Conservation (phyloP, 2,797 vertebrate species). For the Salmo trutta region DNA sequence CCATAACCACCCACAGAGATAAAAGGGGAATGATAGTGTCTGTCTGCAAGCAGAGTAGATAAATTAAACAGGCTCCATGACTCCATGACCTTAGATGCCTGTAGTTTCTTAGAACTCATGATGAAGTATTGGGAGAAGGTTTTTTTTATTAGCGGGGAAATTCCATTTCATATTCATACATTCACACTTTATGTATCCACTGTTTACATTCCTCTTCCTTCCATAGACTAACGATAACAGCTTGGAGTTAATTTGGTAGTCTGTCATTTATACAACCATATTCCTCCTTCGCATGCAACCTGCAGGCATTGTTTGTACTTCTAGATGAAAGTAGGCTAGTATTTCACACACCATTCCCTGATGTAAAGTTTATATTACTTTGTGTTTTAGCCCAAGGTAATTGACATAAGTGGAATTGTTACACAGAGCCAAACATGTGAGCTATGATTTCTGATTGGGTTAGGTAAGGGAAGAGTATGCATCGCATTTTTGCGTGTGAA, state of each 20-base stretch:
- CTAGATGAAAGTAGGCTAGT: conserved; percentile 42
- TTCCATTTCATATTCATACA: conserved; percentile 43
- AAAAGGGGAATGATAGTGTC: conserved; percentile 44
- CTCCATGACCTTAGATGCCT: conserved; percentile 40
- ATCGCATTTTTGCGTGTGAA: conserved; percentile 75
- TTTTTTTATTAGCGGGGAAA: conserved; percentile 38
- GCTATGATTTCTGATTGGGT: conserved; percentile 53
- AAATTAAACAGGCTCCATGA: conserved; percentile 32
- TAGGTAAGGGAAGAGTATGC: conserved; percentile 41
- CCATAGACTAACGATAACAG: conserved; percentile 15
- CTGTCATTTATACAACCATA: conserved; percentile 38
- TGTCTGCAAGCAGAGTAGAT: conserved; percentile 42
- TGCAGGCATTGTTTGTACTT: conserved; percentile 55
- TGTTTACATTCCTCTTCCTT: conserved; percentile 45
- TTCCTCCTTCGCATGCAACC: conserved; percentile 49
- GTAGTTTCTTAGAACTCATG: conserved; percentile 33
- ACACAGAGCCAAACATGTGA: conserved; percentile 41
- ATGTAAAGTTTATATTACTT: conserved; percentile 52
- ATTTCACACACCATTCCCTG: conserved; percentile 49
- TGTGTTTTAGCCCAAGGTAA: conserved; percentile 30
- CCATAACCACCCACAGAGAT: conserved; percentile 67
- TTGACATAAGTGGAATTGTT: conserved; percentile 49
- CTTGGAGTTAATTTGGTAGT: conserved; percentile 34
- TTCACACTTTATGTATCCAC: conserved; percentile 28
- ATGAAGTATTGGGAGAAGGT: conserved; percentile 20